Evolutionary conservation across 2,888 invertebrate species (phyloP).

Genomic region (Eurytoma californica): DNA sequence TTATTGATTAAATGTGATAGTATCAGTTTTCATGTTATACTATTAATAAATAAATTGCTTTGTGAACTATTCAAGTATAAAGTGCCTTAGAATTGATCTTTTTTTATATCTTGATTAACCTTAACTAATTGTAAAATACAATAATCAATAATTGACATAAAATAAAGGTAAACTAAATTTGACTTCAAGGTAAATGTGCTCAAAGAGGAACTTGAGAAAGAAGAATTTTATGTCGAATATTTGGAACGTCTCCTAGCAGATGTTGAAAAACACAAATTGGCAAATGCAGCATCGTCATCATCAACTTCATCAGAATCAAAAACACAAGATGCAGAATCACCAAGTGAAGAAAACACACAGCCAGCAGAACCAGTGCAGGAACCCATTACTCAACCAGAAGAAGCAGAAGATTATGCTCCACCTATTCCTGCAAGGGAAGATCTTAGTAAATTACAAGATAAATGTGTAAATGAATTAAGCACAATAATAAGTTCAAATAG

Average conservation of each 20-base stretch:
- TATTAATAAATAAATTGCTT: not conserved
- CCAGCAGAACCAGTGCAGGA: slow-evolving; percentile 60
- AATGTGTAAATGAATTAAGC: slow-evolving; percentile 74
- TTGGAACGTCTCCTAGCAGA: slow-evolving; percentile 89
- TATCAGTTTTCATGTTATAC: not conserved
- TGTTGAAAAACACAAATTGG: slow-evolving; percentile 83
- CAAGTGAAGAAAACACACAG: slow-evolving; percentile 59
- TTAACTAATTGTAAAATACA: not conserved
- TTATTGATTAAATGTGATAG: too few species aligned
- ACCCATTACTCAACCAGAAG: slow-evolving; percentile 58
- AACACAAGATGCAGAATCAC: slow-evolving; percentile 58
- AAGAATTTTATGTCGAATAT: slow-evolving; percentile 93
- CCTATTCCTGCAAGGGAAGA: slow-evolving; percentile 68
- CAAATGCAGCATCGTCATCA: slow-evolving; percentile 70
- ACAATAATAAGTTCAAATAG: slow-evolving; percentile 69
- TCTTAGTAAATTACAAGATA: slow-evolving; percentile 74
- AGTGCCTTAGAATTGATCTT: not conserved
- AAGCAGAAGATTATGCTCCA: slow-evolving; percentile 70
- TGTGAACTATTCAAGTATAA: not conserved
- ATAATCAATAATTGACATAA: not conserved
- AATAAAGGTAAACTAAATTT: slow-evolving; percentile 23
- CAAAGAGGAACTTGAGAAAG: slow-evolving; percentile 91
- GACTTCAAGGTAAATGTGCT: slow-evolving; percentile 75
- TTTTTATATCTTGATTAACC: not conserved
- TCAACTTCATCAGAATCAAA: slow-evolving; percentile 75